Evolutionary conservation across 2,888 invertebrate genomes (phyloP), one percentile per base, ranked within the genome.

Genomic region (Pyralis farinalis): DNA sequence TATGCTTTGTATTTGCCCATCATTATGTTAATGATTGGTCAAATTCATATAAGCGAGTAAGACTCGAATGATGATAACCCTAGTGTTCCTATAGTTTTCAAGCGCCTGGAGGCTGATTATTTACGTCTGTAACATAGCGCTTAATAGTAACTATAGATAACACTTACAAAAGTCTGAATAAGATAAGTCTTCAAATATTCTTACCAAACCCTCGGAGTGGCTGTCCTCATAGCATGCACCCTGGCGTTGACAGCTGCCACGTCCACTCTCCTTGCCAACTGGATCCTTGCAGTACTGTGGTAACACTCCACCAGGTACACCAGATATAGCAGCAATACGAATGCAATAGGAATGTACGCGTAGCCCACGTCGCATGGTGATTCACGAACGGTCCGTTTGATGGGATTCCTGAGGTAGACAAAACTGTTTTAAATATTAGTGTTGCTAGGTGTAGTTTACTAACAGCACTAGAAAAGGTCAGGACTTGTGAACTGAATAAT

Each of bases 231-330:
- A 42, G 92, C 90, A 34, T 91, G 89, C 3, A 94, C 90, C 63
- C 92, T 90, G 21, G 93, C 91, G 49, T 92, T 90, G 27, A 94
- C 93, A 6, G 92, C 91, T 7, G 91, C 90, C 7, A 93, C 92
- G 51, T 93, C 93, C 40, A 93, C 92, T 5, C 91, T 71, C 55
- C 91, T 85, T 1, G 91, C 87, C 37, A 94, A 86, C 71, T 94
- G 93, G 44, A 94, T 91, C 57, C 94, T 87, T 12, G 94, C 94
- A 7, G 94, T 93, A 57, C 94, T 94, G 72, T 95, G 94, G 91
- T 94, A 96, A 71, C 96, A 96, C 73, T 96, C 96, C 63, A 95
- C 94, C 55, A 96, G 83, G 76, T 96, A 96, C 31, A 95, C 93
- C 53, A 95, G 79, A 79, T 96, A 96, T 25, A 96, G 87, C 71